phyloP scores from a whole-genome alignment of 2,888 invertebrate genomes.

The Argynnis bischoffii region DNA sequence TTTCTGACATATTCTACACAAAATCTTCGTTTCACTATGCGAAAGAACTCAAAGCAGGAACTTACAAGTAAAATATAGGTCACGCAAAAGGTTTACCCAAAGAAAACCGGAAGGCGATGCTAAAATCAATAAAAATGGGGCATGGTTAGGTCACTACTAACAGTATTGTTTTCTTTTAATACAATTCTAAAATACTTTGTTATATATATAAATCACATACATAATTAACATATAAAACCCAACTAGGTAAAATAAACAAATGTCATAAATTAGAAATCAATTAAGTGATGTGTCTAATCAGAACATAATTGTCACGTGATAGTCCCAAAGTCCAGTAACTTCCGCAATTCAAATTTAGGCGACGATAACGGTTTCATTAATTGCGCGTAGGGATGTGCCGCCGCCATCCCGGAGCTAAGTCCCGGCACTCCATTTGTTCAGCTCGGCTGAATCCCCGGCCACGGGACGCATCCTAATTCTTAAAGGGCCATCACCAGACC shows the following conservation, averaged over 20 bases:
- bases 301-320: slow-evolving; percentile 16
- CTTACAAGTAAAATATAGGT: slow-evolving; percentile 19
- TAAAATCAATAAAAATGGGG: slow-evolving; percentile 28
- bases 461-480: slow-evolving; percentile 80
- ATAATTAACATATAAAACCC: neutral
- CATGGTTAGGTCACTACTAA: neutral
- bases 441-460: slow-evolving; percentile 63
- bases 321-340: slow-evolving; percentile 24
- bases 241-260: neutral
- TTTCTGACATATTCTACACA: neutral
- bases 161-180: neutral
- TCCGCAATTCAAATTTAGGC: slow-evolving; percentile 65
- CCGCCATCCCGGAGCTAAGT: slow-evolving; percentile 54
- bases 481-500: slow-evolving; percentile 81
- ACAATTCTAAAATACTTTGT: too few relatives aligned
- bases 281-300: slow-evolving; percentile 14
- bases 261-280: slow-evolving; percentile 9
- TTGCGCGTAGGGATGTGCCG: slow-evolving; percentile 65
- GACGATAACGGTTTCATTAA: slow-evolving; percentile 69
- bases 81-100: slow-evolving; percentile 15
- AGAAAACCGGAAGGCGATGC: slow-evolving; percentile 26
- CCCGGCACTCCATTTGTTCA: slow-evolving; percentile 78
- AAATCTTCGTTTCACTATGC: neutral
- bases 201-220: too few relatives aligned
- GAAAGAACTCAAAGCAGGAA: neutral